Conservation (phyloP, 1,140 invertebrate genomes). For the Laupala kohalensis region DNA sequence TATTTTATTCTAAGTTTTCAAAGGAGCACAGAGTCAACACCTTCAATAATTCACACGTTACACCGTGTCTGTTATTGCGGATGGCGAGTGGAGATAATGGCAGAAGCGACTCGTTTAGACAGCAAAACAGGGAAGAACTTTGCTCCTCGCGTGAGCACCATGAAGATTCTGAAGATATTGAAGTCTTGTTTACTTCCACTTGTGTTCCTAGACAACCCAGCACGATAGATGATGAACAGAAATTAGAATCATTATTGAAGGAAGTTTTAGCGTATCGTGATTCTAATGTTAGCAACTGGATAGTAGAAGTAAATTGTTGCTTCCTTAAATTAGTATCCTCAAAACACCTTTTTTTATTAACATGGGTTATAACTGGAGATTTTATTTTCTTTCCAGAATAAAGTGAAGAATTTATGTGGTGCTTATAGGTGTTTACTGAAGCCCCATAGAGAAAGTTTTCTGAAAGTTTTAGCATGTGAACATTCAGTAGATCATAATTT, state of each 20-base stretch:
- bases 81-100: neutral
- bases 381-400: conserved; percentile 30
- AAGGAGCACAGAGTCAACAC: neutral
- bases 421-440: conserved; percentile 25
- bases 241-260: conserved; percentile 19
- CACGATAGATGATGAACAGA: conserved; percentile 17
- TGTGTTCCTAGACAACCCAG: conserved; percentile 7
- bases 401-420: conserved; percentile 26
- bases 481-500: conserved; percentile 30
- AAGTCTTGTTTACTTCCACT: neutral
- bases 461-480: conserved; percentile 26
- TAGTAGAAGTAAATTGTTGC: conserved; percentile 34
- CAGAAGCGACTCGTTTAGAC: neutral
- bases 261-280: conserved; percentile 30
- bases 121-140: neutral
- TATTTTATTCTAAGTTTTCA: neutral
- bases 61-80: neutral
- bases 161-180: neutral
- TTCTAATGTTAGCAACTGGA: conserved; percentile 32
- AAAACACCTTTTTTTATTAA: too few species aligned
- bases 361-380: too few species aligned
- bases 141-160: neutral
- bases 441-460: conserved; percentile 25
- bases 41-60: neutral
- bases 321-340: too few species aligned